These are phyloP conservation scores for Sorex araneus DNA, from an alignment of 2,113 vertebrate species.

Conservation along the genomic window DNA sequence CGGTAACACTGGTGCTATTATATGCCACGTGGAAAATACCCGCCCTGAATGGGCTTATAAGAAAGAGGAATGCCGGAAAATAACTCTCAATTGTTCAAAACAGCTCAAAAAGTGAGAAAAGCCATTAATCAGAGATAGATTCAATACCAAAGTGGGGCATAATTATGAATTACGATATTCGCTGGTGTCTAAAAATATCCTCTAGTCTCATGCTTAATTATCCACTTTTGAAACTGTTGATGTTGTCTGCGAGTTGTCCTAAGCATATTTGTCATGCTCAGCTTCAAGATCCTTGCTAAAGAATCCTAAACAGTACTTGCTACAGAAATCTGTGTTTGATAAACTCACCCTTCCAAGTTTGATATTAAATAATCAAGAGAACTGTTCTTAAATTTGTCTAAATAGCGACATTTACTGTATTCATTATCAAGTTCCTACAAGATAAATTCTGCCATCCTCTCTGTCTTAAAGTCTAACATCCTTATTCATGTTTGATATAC, in stretches of 20 bases:
- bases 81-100: conserved; percentile 34
- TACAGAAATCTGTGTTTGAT: conserved; percentile 39
- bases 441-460: conserved; percentile 2
- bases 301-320: neutral
- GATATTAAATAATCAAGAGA: conserved; percentile 50
- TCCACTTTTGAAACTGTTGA: neutral
- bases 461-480: neutral
- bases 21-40: conserved; percentile 7
- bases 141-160: neutral
- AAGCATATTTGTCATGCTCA: neutral
- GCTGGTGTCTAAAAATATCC: neutral
- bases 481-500: neutral
- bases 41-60: neutral
- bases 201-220: neutral
- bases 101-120: conserved; percentile 49
- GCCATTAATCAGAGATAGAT: neutral
- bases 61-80: conserved; percentile 14
- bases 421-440: conserved; percentile 1
- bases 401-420: conserved; percentile 19
- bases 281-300: neutral
- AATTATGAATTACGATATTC: conserved; percentile 30
- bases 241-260: neutral
- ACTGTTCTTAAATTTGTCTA: neutral
- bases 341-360: neutral
- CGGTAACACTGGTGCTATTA: conserved; percentile 25